Evolutionary conservation across 2,113 vertebrate genomes (phyloP).

Genomic region (Oryzias curvinotus): DNA sequence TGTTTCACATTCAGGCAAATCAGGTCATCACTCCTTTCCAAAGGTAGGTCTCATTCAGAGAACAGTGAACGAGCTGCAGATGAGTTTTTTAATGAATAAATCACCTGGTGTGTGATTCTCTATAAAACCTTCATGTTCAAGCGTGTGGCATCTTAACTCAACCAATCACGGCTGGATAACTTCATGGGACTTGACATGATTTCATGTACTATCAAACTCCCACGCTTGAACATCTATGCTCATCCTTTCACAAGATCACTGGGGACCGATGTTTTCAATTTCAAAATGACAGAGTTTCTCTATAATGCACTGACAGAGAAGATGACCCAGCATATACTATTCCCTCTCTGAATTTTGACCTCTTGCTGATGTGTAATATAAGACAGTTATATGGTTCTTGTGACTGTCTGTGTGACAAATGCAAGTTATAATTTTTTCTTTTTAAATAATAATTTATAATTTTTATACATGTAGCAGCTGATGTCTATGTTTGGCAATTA

Average conservation of each 20-base stretch:
- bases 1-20: constrained; percentile 20
- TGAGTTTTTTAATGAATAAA: constrained; percentile 47
- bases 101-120: constrained; percentile 32
- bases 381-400: constrained; percentile 17
- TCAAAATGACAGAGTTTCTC: constrained; percentile 33
- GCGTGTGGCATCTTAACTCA: constrained; percentile 42
- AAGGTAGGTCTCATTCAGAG: constrained; percentile 23
- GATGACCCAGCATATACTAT: constrained; percentile 40
- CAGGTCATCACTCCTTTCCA: constrained; percentile 16
- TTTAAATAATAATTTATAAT: too few relatives aligned
- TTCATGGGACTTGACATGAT: constrained; percentile 34
- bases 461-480: too few relatives aligned
- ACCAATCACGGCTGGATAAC: constrained; percentile 41
- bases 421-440: background rate
- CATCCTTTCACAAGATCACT: constrained; percentile 17
- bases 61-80: constrained; percentile 24
- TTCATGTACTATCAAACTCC: constrained; percentile 41
- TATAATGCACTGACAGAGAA: constrained; percentile 30
- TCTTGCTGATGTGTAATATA: constrained; percentile 12
- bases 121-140: constrained; percentile 30
- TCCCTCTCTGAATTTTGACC: constrained; percentile 23
- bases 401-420: constrained; percentile 13
- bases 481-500: too few relatives aligned
- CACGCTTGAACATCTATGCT: constrained; percentile 1
- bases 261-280: constrained; percentile 14